These are phyloP conservation scores for Seriola rivoliana DNA, from an alignment of 2,113 vertebrate species.

Conservation along the genomic window DNA sequence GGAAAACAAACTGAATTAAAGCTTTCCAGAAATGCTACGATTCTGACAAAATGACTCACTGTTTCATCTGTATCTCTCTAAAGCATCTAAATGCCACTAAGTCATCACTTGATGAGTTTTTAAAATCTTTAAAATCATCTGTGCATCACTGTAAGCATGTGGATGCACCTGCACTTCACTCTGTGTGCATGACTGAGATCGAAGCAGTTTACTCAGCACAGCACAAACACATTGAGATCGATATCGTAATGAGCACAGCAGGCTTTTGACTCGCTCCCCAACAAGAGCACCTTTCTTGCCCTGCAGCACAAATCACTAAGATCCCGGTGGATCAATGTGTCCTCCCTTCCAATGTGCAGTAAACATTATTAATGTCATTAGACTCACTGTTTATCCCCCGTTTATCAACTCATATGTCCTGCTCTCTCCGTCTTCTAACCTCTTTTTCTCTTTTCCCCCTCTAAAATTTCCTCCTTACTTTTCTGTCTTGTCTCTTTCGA, in stretches of 20 bases:
- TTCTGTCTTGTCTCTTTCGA: neutral
- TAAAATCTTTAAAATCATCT: neutral
- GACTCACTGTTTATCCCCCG: constrained; percentile 51
- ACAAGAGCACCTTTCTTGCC: constrained; percentile 72
- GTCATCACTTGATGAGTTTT: neutral
- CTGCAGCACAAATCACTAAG: constrained; percentile 69
- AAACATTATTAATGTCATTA: constrained; percentile 79
- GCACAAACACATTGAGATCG: constrained; percentile 70
- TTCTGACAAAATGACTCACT: too few relatives aligned
- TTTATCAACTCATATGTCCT: constrained; percentile 55
- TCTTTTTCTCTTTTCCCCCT: constrained; percentile 19
- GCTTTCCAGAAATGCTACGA: neutral
- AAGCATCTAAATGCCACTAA: neutral
- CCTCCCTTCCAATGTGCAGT: constrained; percentile 74
- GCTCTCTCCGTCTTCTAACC: constrained; percentile 39
- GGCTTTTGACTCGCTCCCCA: constrained; percentile 56
- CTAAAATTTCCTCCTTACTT: neutral
- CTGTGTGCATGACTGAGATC: constrained; percentile 37
- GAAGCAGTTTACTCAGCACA: constrained; percentile 60
- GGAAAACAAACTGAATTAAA: neutral
- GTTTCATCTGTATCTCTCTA: neutral
- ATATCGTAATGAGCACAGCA: constrained; percentile 72
- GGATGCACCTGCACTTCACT: constrained; percentile 16
- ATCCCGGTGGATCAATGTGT: constrained; percentile 79
- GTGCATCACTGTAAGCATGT: neutral